Evolutionary conservation across 2,797 vertebrate species (phyloP).

Genomic region (Bradypodion pumilum): DNA sequence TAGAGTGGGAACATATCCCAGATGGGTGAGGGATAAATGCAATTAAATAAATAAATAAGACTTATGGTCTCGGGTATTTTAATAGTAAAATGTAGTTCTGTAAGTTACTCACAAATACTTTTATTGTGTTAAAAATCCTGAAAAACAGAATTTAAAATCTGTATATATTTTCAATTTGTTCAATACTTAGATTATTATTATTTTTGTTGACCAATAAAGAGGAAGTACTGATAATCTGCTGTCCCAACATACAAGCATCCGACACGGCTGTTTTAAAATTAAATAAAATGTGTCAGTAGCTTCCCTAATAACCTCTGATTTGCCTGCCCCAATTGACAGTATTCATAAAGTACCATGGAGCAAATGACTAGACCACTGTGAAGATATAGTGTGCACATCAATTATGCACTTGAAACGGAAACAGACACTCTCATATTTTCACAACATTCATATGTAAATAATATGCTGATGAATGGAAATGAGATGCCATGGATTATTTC

Average conservation of each 20-base stretch:
- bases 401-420: slow-evolving; percentile 67
- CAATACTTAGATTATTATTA: background rate
- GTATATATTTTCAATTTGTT: background rate
- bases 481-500: slow-evolving; percentile 72
- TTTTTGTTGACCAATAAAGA: slow-evolving; percentile 29
- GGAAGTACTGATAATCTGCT: slow-evolving; percentile 24
- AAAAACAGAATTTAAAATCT: background rate
- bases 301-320: slow-evolving; percentile 44
- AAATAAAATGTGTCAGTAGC: slow-evolving; percentile 36
- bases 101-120: background rate
- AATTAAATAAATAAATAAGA: background rate
- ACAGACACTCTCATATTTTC: slow-evolving; percentile 70
- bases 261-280: slow-evolving; percentile 6
- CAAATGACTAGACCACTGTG: slow-evolving; percentile 32
- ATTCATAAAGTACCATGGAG: slow-evolving; percentile 23
- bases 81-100: background rate
- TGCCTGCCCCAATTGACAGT: slow-evolving; percentile 41
- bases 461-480: slow-evolving; percentile 81
- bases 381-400: slow-evolving; percentile 58
- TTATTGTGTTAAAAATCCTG: background rate
- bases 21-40: too few species aligned
- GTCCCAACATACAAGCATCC: slow-evolving; percentile 9
- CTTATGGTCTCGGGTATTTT: background rate
- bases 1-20: too few species aligned
- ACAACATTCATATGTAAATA: slow-evolving; percentile 79